phyloP scores from a whole-genome alignment of 2,113 vertebrate genomes.

The Craseonycteris thonglongyai region DNA sequence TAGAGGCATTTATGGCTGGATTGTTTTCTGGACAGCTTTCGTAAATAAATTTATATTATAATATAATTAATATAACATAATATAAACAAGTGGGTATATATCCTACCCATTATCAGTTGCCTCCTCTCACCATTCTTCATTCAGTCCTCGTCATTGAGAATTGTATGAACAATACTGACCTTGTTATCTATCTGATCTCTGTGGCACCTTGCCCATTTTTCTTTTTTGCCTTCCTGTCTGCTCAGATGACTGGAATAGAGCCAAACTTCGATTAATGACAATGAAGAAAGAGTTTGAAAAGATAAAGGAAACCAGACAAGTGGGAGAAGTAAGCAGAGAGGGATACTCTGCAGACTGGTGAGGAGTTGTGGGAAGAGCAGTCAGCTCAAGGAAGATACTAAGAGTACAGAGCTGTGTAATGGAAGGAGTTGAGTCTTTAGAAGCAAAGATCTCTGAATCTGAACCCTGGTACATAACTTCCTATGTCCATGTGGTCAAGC shows the following conservation, averaged over 20 bases:
- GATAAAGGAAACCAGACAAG: background rate
- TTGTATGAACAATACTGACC: background rate
- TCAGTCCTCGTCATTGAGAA: background rate
- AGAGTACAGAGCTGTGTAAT: background rate
- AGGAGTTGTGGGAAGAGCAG: background rate
- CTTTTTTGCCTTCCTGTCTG: background rate
- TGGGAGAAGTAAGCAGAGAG: background rate
- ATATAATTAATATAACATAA: no score
- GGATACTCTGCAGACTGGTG: background rate
- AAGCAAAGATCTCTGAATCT: background rate
- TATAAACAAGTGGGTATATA: no score
- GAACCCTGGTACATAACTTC: background rate
- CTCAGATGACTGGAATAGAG: background rate
- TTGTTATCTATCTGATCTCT: background rate
- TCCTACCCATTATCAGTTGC: background rate
- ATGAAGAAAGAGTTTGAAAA: background rate
- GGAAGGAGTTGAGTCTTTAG: background rate
- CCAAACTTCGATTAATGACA: constrained; percentile 29
- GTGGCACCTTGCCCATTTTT: background rate
- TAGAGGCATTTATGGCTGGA: no score
- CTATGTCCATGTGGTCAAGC: background rate
- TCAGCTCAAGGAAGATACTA: background rate
- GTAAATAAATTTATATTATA: no score
- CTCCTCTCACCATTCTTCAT: background rate
- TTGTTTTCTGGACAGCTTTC: no score